Evolutionary conservation across 1,140 invertebrate species (phyloP).

Genomic region (Goniozus legneri): DNA sequence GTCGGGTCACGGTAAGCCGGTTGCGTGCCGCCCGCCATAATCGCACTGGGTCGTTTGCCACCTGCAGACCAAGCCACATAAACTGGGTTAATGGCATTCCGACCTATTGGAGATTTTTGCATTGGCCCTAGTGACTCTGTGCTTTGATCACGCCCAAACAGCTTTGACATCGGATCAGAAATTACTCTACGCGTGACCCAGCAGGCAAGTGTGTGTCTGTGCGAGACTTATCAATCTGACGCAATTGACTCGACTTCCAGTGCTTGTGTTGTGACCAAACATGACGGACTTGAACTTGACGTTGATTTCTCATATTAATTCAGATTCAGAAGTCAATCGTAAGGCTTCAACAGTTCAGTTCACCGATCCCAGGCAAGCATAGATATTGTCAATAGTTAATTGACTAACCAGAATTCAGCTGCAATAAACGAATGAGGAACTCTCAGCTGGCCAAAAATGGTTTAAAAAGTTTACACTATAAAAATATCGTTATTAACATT

Average conservation of each 20-base stretch:
- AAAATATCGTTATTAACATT: constrained; percentile 39
- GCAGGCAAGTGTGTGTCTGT: constrained; percentile 50
- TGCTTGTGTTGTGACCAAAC: constrained; percentile 44
- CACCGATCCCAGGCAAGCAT: constrained; percentile 35
- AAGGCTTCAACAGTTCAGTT: constrained; percentile 29
- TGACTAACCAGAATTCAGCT: constrained; percentile 43
- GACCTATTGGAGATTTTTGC: constrained; percentile 42
- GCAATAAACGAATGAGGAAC: constrained; percentile 38
- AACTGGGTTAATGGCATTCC: constrained; percentile 56
- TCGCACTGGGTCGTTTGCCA: constrained; percentile 52
- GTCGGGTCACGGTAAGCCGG: constrained; percentile 48
- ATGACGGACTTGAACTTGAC: constrained; percentile 42
- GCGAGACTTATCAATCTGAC: constrained; percentile 45
- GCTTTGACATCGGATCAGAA: constrained; percentile 42
- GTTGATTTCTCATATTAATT: constrained; percentile 40
- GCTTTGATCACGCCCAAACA: constrained; percentile 52
- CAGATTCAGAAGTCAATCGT: constrained; percentile 28
- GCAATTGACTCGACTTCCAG: constrained; percentile 48
- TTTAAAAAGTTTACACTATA: constrained; percentile 33
- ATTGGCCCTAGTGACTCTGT: constrained; percentile 53
- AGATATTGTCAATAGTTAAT: constrained; percentile 36
- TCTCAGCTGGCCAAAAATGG: constrained; percentile 37
- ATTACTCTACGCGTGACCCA: constrained; percentile 53
- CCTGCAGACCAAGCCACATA: constrained; percentile 57
- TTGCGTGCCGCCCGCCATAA: constrained; percentile 48